Conservation (phyloP, 2,797 vertebrate genomes). For the Eutrigla gurnardus region DNA sequence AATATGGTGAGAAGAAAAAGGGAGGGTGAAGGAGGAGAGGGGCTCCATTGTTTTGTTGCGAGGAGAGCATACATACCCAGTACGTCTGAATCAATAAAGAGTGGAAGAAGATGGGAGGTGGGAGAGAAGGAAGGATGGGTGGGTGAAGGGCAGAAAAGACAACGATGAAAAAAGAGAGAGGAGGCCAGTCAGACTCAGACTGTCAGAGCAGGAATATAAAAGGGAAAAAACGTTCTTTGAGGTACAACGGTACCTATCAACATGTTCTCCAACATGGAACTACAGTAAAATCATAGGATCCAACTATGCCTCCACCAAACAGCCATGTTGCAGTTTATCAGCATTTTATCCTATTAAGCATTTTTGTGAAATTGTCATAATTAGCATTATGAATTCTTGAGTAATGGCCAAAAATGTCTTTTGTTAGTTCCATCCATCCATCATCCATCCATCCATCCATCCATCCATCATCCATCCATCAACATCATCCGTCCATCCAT, state of each 20-base stretch:
- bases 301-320: neutral
- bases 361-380: neutral
- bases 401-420: neutral
- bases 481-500: too few species aligned
- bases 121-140: conserved; percentile 61
- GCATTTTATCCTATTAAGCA: neutral
- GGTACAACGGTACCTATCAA: conserved; percentile 31
- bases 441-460: too few species aligned
- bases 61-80: conserved; percentile 90
- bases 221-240: conserved; percentile 32
- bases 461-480: too few species aligned
- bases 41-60: conserved; percentile 55
- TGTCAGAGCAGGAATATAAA: conserved; percentile 64
- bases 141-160: conserved; percentile 74
- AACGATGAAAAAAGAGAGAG: conserved; percentile 82
- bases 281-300: neutral
- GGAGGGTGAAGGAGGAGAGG: conserved; percentile 42
- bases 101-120: conserved; percentile 69
- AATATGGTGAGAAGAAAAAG: conserved; percentile 59
- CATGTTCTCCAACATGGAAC: neutral
- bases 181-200: conserved; percentile 80
- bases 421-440: too few species aligned
- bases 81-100: conserved; percentile 88
- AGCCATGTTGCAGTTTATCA: neutral
- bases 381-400: neutral